phyloP scores from a whole-genome alignment of 2,797 vertebrate genomes.

The Tenualosa ilisha region DNA sequence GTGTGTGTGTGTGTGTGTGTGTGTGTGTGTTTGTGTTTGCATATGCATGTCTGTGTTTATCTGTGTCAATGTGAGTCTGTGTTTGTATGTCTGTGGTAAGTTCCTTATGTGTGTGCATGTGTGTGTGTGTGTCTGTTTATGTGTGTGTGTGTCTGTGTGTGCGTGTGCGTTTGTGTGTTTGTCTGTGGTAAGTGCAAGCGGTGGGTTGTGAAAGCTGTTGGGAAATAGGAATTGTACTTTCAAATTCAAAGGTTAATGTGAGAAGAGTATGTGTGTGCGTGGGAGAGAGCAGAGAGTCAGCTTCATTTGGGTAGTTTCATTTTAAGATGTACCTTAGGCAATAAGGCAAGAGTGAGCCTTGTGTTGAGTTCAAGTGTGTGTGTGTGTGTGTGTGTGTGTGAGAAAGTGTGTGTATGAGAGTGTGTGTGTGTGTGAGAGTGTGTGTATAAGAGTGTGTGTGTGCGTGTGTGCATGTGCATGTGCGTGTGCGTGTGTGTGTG shows the following conservation, averaged over 20 bases:
- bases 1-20: neutral
- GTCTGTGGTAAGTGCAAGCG: neutral
- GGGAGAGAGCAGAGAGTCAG: neutral
- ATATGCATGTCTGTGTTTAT: neutral
- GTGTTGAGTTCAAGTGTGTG: neutral
- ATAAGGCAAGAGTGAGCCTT: neutral
- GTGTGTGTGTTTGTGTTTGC: neutral
- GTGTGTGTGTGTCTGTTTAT: neutral
- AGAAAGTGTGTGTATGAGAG: neutral
- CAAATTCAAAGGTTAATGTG: slow-evolving; percentile 16
- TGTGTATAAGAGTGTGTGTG: neutral
- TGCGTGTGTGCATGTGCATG: neutral
- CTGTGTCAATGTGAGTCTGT: neutral
- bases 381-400: neutral
- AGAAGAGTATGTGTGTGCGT: neutral
- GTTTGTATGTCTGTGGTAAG: neutral
- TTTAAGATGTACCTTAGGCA: neutral
- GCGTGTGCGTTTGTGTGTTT: neutral
- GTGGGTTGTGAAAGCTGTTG: slow-evolving; percentile 21
- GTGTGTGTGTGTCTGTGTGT: neutral
- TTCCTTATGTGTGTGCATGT: neutral
- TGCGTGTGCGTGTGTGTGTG: neutral
- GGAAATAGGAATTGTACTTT: neutral
- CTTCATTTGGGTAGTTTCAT: neutral
- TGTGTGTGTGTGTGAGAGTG: neutral